Evolutionary conservation across 2,888 invertebrate species (phyloP), one percentile per base, ranked within the genome.

Genomic region (Cheilosia pagana): DNA sequence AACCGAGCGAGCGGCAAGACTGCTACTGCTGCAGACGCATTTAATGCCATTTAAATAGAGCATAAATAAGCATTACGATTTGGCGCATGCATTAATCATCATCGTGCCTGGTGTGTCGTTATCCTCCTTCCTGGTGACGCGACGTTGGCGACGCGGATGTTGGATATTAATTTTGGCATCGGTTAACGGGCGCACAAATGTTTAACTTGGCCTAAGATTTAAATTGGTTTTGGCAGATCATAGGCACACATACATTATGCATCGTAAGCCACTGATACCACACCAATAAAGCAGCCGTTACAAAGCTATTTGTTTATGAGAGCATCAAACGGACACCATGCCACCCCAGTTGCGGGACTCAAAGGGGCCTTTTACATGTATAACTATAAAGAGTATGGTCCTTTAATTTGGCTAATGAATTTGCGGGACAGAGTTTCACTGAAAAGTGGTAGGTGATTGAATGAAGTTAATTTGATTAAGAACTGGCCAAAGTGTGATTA

Each of bases 11-110:
- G 12, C 12, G 2, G 50, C 23, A 50, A 50, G 23, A 50, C 50
- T 4, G 10, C 48, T 50, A 21, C 74, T 57, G 59, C 23, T 74
- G 59, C 63, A 74, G 79, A 59, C 63, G 59, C 43, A 57, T 70
- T 79, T 79, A 79, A 70, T 70, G 74, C 74, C 79, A 70, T 83
- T 83, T 79, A 79, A 83, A 74, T 75, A 70, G 83, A 74, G 68
- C 79, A 79, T 83, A 83, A 83, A 83, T 79, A 79, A 79, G 79
- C 79, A 74, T 70, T 70, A 63, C 79, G 68, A 75, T 83, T 79
- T 79, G 74, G 74, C 59, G 63, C 79, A 83, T 83, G 53, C 79
- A 83, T 83, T 79, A 79, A 79, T 83, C 83, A 83, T 79, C 53
- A 23, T 25, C 12, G 50, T 14, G 43, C 39, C 21, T 28, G n/a